These are phyloP conservation scores for Philereme transversata DNA, from an alignment of 2,888 invertebrate genomes.

Conservation along the genomic window DNA sequence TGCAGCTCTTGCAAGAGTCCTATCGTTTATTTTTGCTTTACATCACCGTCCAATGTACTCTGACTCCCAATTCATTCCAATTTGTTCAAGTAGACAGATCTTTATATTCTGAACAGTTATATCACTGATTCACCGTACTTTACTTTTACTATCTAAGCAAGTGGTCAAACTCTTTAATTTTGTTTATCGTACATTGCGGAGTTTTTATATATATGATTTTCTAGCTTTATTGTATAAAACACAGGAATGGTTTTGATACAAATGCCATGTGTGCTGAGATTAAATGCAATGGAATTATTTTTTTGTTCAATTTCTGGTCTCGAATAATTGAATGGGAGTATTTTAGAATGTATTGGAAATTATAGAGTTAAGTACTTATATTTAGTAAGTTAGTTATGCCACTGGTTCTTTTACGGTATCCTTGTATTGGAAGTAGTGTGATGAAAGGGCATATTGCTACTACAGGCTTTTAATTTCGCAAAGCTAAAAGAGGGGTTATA, in stretches of 20 bases:
- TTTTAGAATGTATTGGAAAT: slow-evolving; percentile 19
- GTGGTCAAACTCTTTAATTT: background rate
- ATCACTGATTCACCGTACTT: slow-evolving; percentile 48
- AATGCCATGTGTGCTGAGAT: background rate
- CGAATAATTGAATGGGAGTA: slow-evolving; percentile 31
- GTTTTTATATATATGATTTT: background rate
- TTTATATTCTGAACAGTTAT: slow-evolving; percentile 43
- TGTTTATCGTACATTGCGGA: slow-evolving; percentile 33
- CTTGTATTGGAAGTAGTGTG: too few relatives aligned
- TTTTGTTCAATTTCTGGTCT: slow-evolving; percentile 29
- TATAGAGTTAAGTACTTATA: background rate
- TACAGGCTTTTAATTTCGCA: too few relatives aligned
- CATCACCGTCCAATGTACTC: slow-evolving; percentile 31
- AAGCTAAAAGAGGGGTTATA: too few relatives aligned
- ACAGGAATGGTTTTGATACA: slow-evolving; percentile 24
- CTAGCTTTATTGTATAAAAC: background rate
- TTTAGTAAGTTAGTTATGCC: too few relatives aligned
- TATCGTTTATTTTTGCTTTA: slow-evolving; percentile 49
- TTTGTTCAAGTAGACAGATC: slow-evolving; percentile 21
- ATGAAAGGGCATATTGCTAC: too few relatives aligned
- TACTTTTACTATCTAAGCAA: slow-evolving; percentile 30
- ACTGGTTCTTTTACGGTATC: too few relatives aligned
- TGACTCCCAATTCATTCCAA: slow-evolving; percentile 23
- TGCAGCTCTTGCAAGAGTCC: slow-evolving; percentile 33
- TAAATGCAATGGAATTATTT: background rate